Conservation (phyloP, 2,888 invertebrate genomes). For the Amphipoea lucens region DNA sequence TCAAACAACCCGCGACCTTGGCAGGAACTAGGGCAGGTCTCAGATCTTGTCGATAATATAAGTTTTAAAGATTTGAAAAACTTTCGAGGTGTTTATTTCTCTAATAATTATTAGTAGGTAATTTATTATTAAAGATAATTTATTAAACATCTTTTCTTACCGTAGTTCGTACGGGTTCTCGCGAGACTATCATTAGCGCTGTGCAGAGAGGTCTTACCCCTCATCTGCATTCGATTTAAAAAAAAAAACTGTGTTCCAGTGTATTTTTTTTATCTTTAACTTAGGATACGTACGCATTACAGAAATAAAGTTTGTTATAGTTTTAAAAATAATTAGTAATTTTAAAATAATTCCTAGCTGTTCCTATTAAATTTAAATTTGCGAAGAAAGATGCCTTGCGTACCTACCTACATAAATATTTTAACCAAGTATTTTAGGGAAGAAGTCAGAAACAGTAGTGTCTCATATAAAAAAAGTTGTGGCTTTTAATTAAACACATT, state of each 20-base stretch:
- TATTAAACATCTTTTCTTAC: background rate
- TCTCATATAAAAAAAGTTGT: background rate
- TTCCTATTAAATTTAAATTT: background rate
- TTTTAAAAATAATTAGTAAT: background rate
- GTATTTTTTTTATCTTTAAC: background rate
- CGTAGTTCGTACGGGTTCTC: too few relatives aligned
- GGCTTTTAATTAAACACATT: background rate
- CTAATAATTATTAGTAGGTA: too few relatives aligned
- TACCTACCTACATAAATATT: background rate
- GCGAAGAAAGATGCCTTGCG: background rate
- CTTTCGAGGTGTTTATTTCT: background rate
- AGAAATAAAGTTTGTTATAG: background rate
- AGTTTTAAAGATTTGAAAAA: background rate
- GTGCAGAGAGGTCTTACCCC: too few relatives aligned
- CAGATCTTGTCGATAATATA: background rate
- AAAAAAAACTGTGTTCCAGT: too few relatives aligned
- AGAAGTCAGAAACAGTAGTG: background rate
- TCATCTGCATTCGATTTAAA: too few relatives aligned
- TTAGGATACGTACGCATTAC: background rate
- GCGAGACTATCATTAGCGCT: too few relatives aligned
- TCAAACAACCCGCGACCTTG: too few relatives aligned
- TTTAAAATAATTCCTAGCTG: background rate
- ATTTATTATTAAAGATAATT: background rate
- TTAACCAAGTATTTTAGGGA: too few relatives aligned
- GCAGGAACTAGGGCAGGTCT: too few relatives aligned